Evolutionary conservation across 2,888 invertebrate genomes (phyloP).

Genomic region (Drosophila barbarae): DNA sequence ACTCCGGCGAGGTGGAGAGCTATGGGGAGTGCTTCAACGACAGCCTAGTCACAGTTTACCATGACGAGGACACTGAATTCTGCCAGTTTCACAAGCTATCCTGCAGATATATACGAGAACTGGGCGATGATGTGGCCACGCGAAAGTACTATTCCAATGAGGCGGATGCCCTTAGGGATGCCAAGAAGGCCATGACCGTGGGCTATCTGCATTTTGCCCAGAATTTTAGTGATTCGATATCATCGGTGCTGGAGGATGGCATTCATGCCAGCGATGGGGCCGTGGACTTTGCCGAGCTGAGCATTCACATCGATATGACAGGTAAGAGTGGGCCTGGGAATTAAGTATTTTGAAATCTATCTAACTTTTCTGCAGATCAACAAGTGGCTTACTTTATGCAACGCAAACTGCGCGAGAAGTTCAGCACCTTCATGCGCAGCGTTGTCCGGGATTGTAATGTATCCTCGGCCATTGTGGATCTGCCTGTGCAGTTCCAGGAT

Average conservation of each 20-base stretch:
- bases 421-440: slow-evolving; percentile 84
- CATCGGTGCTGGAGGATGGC: slow-evolving; percentile 82
- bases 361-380: slow-evolving; percentile 83
- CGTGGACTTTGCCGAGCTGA: slow-evolving; percentile 83
- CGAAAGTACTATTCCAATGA: slow-evolving; percentile 77
- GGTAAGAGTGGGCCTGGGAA: slow-evolving; percentile 80
- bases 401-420: slow-evolving; percentile 84
- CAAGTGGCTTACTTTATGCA: slow-evolving; percentile 89
- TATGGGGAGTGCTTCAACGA: slow-evolving; percentile 79
- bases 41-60: slow-evolving; percentile 78
- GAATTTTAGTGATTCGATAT: slow-evolving; percentile 87
- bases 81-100: slow-evolving; percentile 83
- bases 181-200: slow-evolving; percentile 81
- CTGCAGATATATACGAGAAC: slow-evolving; percentile 83
- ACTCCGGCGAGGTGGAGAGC: slow-evolving; percentile 86
- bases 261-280: slow-evolving; percentile 81
- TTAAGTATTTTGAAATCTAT: not conserved
- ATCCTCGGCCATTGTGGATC: slow-evolving; percentile 81
- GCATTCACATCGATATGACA: slow-evolving; percentile 87
- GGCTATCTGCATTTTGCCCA: slow-evolving; percentile 85
- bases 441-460: slow-evolving; percentile 85
- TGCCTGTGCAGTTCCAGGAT: slow-evolving; percentile 85
- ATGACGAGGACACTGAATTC: slow-evolving; percentile 68
- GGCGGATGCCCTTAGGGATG: slow-evolving; percentile 81
- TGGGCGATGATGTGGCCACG: slow-evolving; percentile 82